Evolutionary conservation across 2,797 vertebrate species (phyloP), one percentile per base, ranked within the genome.

Genomic region (Neopelma chrysocephalum): DNA sequence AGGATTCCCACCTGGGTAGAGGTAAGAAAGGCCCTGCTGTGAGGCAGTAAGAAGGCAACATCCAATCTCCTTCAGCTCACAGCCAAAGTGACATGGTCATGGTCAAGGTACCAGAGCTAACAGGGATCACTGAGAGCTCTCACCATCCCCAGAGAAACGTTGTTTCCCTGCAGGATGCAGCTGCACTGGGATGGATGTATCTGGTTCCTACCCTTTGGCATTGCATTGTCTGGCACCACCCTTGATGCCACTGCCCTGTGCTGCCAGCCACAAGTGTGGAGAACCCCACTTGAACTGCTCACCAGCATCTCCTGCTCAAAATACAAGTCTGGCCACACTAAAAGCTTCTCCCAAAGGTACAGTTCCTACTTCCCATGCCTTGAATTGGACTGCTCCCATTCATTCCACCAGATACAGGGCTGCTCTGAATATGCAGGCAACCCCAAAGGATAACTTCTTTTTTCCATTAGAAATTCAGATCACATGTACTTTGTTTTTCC

Each of bases 1-100:
- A 99, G 98, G 96, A 99, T 98, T 26, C 98, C 89, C 92, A 99
- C 99, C 99, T 99, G 95, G 42, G 27, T 45, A 85, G 50, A 72
- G 57, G 51, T 53, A 85, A 78, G 75, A 93, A 21, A 92, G 56
- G 25, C 29, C 19, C 17, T 53, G 56, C 34, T 45, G 51, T 70
- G 48, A 88, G 78, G 75, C 57, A 72, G 66, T 5, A 17, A 14
- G 16, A 45, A 45, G 32, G 40, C 3, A 45, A 34, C 0, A 1
- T 10, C 12, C 23, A 31, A 17, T 38, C 29, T 72, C 40, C 61
- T n/a, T n/a, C 27, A 6, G 58, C 75, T 56, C 83, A 20, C 23
- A 62, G 40, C 20, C 72, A 34, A 20, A 79, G 40, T 4, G 22
- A 56, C 0, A 1, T 15, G 34, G 54, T 66, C 60, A 8, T 0